Conservation (phyloP, 2,113 vertebrate genomes). For the Tragelaphus scriptus region DNA sequence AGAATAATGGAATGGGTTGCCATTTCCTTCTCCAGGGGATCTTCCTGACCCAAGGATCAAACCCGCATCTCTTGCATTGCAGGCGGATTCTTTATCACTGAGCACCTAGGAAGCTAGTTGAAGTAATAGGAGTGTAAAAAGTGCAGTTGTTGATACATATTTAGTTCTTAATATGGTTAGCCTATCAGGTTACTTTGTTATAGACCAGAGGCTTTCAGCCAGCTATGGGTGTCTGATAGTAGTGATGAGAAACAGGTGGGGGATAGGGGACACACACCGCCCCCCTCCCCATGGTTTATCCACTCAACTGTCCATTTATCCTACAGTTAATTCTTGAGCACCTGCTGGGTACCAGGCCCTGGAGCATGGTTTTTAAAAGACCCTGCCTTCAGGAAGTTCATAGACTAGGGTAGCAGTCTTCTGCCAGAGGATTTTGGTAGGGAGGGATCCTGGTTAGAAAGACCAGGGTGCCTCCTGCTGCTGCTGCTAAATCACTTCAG, state of each 20-base stretch:
- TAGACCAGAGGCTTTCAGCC: neutral
- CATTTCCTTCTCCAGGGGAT: neutral
- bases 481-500: no score
- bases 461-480: neutral
- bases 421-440: neutral
- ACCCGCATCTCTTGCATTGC: neutral
- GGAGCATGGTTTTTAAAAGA: neutral
- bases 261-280: no score
- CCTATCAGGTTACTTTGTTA: neutral
- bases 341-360: neutral
- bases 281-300: neutral
- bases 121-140: neutral
- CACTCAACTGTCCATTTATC: neutral
- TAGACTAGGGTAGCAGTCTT: neutral
- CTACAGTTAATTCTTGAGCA: neutral
- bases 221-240: neutral
- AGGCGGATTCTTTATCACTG: neutral
- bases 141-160: neutral
- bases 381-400: neutral
- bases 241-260: neutral
- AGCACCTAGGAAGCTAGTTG: neutral
- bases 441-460: neutral
- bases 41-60: neutral
- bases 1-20: neutral
- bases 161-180: neutral